Evolutionary conservation across 2,888 invertebrate genomes (phyloP), one percentile per base, ranked within the genome.

Genomic region (Ommatoiulus sabulosus): DNA sequence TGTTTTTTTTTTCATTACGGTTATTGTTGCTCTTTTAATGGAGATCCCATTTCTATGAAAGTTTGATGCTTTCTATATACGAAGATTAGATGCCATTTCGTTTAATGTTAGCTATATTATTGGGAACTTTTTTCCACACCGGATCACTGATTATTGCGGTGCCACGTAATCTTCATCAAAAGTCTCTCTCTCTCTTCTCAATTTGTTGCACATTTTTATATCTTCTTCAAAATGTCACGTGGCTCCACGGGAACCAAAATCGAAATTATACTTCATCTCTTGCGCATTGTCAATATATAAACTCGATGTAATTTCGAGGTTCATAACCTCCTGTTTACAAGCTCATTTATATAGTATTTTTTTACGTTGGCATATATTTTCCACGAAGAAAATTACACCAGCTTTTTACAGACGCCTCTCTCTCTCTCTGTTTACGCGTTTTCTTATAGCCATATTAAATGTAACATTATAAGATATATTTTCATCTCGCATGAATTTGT

Each of bases 381-480:
- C 15, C 80, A 35, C 35, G 35, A 35, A 1, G 80, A 12, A 80
- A 80, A 35, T 24, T 35, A 35, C 80, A 80, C 24, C 24, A 44
- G 8, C 86, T 15, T 84, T 46, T 44, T 86, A 44, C 8, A 5
- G 44, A 8, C 5, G 86, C 44, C 44, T 44, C 3, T 35, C 35
- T 44, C 3, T 35, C 35, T 35, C 35, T 86, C 46, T 86, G 86
- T 48, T 20, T 48, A 86, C 48, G 85, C 44, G 44, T 48, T 86
- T 48, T 86, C 6, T 20, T 86, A 86, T 44, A 44, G 44, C n/a
- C 86, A 86, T 80, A 80, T 86, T 86, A n/a, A 48, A 44, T 46
- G 86, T 44, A 24, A 46, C 86, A 86, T 86, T 86, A 86, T 46
- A 86, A 44, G 86, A 46, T 86, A 86, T 86, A 44, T 44, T 86